Evolutionary conservation across 2,888 invertebrate species (phyloP).

Genomic region (Drosophila dives): DNA sequence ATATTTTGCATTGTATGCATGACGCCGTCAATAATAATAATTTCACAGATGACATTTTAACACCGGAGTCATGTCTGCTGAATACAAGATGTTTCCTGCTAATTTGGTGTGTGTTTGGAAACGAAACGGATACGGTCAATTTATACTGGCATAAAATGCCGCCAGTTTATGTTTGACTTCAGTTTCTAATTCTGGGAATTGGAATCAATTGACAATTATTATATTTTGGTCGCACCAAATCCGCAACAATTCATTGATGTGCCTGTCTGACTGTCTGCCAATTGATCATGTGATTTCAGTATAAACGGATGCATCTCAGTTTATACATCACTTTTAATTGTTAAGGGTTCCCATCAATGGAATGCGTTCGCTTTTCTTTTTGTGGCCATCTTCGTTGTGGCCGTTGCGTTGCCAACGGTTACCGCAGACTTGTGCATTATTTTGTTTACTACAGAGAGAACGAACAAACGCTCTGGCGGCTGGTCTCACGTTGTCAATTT

Average conservation of each 20-base stretch:
- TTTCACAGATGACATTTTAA: constrained; percentile 44
- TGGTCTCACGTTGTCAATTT: constrained; percentile 21
- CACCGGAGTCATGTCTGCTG: constrained; percentile 45
- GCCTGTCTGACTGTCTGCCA: neutral
- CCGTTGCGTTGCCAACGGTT: constrained; percentile 59
- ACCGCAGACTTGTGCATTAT: constrained; percentile 41
- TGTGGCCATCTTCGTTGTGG: constrained; percentile 44
- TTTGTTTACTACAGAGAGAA: constrained; percentile 70
- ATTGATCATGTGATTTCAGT: constrained; percentile 58
- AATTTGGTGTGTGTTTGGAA: constrained; percentile 21
- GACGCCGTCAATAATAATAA: constrained; percentile 49
- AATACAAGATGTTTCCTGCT: constrained; percentile 1
- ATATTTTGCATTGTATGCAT: constrained; percentile 22
- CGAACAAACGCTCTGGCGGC: constrained; percentile 2
- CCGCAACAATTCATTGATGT: constrained; percentile 30
- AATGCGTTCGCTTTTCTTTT: constrained; percentile 41
- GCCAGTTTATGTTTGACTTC: constrained; percentile 52
- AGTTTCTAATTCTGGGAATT: constrained; percentile 78
- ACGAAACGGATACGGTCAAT: constrained; percentile 68
- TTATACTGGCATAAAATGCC: constrained; percentile 32
- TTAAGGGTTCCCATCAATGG: constrained; percentile 1
- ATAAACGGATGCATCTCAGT: constrained; percentile 18
- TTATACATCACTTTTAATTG: constrained; percentile 2
- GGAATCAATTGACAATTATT: constrained; percentile 60
- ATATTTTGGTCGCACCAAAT: constrained; percentile 30